Evolutionary conservation across 2,797 vertebrate genomes (phyloP), one percentile per base, ranked within the genome.

Genomic region (Mormyrops attenuatus): DNA sequence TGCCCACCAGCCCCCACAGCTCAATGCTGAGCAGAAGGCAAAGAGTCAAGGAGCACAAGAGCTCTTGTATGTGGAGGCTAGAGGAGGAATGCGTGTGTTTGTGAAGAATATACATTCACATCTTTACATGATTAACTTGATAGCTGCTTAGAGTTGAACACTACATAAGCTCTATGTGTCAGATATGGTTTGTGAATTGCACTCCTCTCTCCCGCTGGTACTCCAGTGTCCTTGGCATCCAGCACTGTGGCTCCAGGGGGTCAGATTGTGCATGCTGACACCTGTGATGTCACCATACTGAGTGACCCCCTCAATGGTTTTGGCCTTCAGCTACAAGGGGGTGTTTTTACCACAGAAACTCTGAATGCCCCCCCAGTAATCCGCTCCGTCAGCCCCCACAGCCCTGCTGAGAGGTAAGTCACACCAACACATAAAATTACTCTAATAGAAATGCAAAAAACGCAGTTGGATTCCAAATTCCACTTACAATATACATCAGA

Each of bases 281-380:
- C 95, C 3, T 97, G 97, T 0, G 98, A 99, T 92, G 96, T 99
- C 53, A 88, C 97, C 90, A 95, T 99, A 55, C 96, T 95, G 20
- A 98, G 98, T 8, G 98, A 99, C 80, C 97, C 97, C 0, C 96
- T 99, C 90, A 97, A 97, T 3, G 98, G 98, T 91, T 99, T 99
- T 0, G 98, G 98, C 53, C 96, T 99, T n/a, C 98, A 99, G 94
- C 97, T 99, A 52, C 98, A 99, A 91, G 98, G 98, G 52, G 98
- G 98, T 80, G 98, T 99, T 94, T 99, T 99, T 50, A 97, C 98
- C 91, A 99, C 98, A 0, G 98, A 99, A 94, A 98, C 97, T 0
- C 95, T 99, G 88, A 99, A 97, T 1, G 97, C 97, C 0, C 98
- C 98, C 0, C 98, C 98, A 0, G 96, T 99, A 2, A 96, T 99